These are phyloP conservation scores for Ephydatia muelleri DNA, from an alignment of 37 sponge, comb jelly and placozoan genomes.

Conservation along the genomic window DNA sequence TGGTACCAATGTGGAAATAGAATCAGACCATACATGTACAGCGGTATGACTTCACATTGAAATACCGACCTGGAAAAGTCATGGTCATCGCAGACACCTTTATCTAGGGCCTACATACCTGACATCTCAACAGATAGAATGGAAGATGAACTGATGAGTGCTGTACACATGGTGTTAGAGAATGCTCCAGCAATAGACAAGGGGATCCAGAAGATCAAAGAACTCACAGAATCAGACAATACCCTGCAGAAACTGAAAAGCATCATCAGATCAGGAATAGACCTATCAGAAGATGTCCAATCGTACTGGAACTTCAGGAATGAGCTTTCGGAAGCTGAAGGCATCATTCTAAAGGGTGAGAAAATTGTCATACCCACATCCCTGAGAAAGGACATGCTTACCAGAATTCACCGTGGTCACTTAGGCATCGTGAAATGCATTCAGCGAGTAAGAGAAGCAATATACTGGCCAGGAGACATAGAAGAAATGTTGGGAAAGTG, in stretches of 20 bases:
- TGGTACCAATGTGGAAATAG: conserved; percentile 18
- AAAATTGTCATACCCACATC: conserved; percentile 29
- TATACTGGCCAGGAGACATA: conserved; percentile 56
- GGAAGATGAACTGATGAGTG: too few relatives aligned
- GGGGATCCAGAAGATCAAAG: neutral
- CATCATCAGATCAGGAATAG: neutral
- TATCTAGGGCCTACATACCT: conserved; percentile 13
- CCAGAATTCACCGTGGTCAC: conserved; percentile 43
- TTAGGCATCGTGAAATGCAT: conserved; percentile 46
- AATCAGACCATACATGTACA: conserved; percentile 38
- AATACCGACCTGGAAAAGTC: neutral
- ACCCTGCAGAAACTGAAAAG: neutral
- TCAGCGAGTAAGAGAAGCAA: conserved; percentile 18
- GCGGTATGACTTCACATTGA: neutral
- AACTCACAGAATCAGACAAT: conserved; percentile 9
- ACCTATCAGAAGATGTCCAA: neutral
- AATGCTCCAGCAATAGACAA: too few relatives aligned
- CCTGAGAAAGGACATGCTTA: conserved; percentile 15
- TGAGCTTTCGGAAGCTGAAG: conserved; percentile 30
- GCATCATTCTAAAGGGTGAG: conserved; percentile 24
- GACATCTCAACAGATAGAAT: neutral
- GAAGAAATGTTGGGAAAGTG: conserved; percentile 36
- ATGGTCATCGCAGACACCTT: conserved; percentile 19
- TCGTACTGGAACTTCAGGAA: conserved; percentile 10
- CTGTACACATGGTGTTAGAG: too few relatives aligned